phyloP scores from a whole-genome alignment of 2,113 vertebrate genomes.

The Trogon surrucura region DNA sequence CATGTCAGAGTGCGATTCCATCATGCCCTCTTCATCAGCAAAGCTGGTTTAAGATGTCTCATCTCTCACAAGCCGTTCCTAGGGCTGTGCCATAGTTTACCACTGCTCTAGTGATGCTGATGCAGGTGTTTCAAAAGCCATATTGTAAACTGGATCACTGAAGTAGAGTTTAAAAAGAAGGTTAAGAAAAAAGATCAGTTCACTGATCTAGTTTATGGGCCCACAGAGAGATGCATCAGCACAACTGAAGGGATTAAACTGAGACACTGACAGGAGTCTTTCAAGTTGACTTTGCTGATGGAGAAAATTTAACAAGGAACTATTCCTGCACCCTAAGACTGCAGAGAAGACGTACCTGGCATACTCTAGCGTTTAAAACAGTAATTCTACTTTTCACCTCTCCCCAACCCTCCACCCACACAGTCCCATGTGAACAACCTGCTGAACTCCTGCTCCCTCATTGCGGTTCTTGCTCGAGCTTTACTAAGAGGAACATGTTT shows the following conservation, averaged over 20 bases:
- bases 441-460: constrained; percentile 28
- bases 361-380: background rate
- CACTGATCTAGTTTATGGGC: constrained; percentile 58
- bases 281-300: constrained; percentile 9
- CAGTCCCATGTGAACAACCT: background rate
- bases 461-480: constrained; percentile 38
- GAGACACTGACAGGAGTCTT: background rate
- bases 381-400: constrained; percentile 2
- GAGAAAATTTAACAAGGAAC: background rate
- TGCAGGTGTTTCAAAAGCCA: background rate
- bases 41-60: background rate
- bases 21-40: background rate
- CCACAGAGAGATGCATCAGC: background rate
- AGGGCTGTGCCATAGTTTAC: background rate
- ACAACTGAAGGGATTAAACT: background rate
- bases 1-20: background rate
- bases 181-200: constrained; percentile 36
- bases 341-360: background rate
- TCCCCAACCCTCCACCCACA: background rate
- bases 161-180: constrained; percentile 15
- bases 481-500: constrained; percentile 10
- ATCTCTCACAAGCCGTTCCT: background rate
- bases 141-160: background rate
- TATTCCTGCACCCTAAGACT: background rate
- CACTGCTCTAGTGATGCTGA: background rate